A percentile compares a stretch with the other conserved stretches of the same genome.
These are phyloP conservation scores for Clunio marinus DNA, from an alignment of 2,888 invertebrate genomes.

Conservation along the genomic window DNA sequence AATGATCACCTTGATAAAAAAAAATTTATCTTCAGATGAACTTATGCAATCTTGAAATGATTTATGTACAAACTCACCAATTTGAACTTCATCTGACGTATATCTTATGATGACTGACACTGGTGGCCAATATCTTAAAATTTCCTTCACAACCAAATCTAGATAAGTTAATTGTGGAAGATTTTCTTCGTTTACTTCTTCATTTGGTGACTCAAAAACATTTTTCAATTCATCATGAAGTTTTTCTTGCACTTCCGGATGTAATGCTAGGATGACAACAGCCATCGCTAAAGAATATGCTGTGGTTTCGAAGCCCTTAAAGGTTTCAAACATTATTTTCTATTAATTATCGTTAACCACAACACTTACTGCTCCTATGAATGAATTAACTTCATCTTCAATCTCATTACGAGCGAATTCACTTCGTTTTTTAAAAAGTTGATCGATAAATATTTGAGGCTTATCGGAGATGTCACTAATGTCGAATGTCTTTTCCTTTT, in stretches of 20 bases:
- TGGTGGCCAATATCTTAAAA: neutral
- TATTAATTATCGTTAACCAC: no score
- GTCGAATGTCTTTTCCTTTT: neutral
- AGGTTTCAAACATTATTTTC: no score
- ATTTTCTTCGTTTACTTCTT: neutral
- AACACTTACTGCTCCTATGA: neutral
- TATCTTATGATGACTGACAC: neutral
- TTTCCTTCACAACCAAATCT: neutral
- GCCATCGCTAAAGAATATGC: no score
- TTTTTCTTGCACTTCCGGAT: neutral
- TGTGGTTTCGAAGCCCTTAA: no score
- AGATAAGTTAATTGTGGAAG: neutral
- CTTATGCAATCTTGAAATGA: no score
- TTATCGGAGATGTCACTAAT: neutral
- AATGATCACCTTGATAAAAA: neutral
- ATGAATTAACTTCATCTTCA: neutral
- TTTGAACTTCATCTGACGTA: neutral
- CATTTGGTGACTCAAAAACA: neutral
- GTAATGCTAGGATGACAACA: no score
- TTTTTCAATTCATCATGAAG: neutral
- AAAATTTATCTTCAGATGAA: no score
- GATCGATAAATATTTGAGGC: constrained; percentile 3
- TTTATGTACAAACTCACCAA: no score
- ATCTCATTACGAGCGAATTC: neutral
- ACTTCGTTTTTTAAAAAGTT: constrained; percentile 5